These are phyloP conservation scores for Thryonomys swinderianus DNA, from an alignment of 2,113 vertebrate genomes.

Conservation along the genomic window DNA sequence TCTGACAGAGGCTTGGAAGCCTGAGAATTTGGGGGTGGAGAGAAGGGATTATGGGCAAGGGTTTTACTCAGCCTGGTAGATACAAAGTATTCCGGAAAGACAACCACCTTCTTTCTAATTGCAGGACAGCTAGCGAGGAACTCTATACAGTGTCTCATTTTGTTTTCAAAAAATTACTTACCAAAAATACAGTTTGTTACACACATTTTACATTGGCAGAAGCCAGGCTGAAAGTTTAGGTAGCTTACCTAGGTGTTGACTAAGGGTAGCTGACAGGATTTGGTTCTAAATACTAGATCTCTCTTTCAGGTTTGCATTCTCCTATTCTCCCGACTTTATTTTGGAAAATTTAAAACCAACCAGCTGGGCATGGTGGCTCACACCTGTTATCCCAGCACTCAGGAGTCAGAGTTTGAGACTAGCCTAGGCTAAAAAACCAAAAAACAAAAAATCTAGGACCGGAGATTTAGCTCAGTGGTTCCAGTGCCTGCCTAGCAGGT, in stretches of 20 bases:
- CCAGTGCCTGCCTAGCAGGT: no score
- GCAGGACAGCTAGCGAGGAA: not conserved
- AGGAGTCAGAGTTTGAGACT: no score
- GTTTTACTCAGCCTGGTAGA: not conserved
- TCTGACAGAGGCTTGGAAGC: conserved; percentile 19
- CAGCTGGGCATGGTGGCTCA: not conserved
- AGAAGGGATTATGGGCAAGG: not conserved
- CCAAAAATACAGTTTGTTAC: not conserved
- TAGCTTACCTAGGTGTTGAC: not conserved
- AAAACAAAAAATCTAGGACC: no score
- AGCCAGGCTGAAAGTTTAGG: conserved; percentile 43
- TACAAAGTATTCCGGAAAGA: conserved; percentile 43
- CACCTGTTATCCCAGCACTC: no score
- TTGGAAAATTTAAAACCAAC: conserved; percentile 43
- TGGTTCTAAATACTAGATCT: conserved; percentile 11
- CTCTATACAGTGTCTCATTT: conserved; percentile 39
- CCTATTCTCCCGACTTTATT: not conserved
- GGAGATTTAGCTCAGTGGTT: no score
- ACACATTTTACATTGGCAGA: conserved; percentile 36
- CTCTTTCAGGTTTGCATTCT: conserved; percentile 1
- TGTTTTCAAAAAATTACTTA: conserved; percentile 26
- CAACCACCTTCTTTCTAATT: not conserved
- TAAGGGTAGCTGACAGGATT: not conserved
- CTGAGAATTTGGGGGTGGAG: not conserved
- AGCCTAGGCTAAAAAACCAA: no score